Percentiles rank a stretch among this genome's conserved stretches.
Evolutionary conservation across 2,888 invertebrate genomes (phyloP).

Genomic region (Macrophya annulata): DNA sequence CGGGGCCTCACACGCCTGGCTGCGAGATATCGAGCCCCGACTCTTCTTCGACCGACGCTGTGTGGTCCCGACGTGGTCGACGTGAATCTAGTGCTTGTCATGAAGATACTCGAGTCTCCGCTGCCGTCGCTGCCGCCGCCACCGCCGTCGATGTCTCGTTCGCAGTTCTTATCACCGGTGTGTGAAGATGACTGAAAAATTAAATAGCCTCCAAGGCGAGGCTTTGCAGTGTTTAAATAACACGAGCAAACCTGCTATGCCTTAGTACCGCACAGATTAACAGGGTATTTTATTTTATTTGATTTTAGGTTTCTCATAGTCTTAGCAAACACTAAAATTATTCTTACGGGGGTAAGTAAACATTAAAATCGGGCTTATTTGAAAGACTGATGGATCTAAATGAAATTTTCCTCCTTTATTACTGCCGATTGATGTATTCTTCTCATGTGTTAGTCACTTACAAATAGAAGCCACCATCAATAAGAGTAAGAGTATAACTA

Average conservation of each 20-base stretch:
- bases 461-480: no score
- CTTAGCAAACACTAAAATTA: not conserved
- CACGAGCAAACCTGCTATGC: not conserved
- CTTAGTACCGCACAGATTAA: not conserved
- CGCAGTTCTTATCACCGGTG: conserved; percentile 49
- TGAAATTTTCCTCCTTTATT: no score
- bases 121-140: conserved; percentile 41
- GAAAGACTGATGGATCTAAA: no score
- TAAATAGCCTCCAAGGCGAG: conserved; percentile 40
- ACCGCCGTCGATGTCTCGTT: conserved; percentile 34
- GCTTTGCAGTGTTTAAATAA: not conserved
- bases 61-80: conserved; percentile 49
- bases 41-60: conserved; percentile 53
- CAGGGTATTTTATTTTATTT: not conserved
- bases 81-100: conserved; percentile 56
- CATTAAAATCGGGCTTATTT: no score
- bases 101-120: conserved; percentile 41
- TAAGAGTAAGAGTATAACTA: no score
- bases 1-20: conserved; percentile 60
- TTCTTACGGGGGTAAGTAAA: not conserved
- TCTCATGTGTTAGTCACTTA: no score
- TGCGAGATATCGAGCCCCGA: conserved; percentile 62
- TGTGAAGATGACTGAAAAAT: conserved; percentile 48
- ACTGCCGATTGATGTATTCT: no score
- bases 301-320: not conserved